A percentile compares a stretch with the other conserved stretches of the same genome.
Evolutionary conservation across 2,113 vertebrate species (phyloP).

Genomic region (Callaeas wilsoni): DNA sequence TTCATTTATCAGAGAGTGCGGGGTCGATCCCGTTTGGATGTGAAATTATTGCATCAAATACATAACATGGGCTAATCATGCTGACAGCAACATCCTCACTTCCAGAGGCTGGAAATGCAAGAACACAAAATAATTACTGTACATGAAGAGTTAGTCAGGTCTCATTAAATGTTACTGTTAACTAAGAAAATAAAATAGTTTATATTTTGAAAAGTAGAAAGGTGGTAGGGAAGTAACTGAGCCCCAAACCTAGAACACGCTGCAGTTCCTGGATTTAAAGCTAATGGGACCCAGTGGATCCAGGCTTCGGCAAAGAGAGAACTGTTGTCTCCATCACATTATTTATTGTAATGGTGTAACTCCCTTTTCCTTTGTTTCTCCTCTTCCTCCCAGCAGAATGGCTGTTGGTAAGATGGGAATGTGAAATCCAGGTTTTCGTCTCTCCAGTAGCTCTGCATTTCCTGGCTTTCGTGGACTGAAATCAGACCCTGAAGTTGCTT

Average conservation of each 20-base stretch:
- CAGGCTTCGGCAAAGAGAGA: not conserved
- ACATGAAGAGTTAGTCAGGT: not conserved
- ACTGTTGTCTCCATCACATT: not conserved
- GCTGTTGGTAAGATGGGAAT: constrained; percentile 18
- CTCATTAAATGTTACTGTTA: not conserved
- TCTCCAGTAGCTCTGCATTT: constrained; percentile 53
- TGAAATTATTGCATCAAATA: not conserved
- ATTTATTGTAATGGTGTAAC: not conserved
- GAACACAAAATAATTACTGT: not conserved
- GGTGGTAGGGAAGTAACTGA: not conserved
- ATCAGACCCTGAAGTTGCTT: constrained; percentile 47
- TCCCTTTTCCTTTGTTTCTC: constrained; percentile 15
- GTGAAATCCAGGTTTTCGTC: constrained; percentile 43
- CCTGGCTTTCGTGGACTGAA: constrained; percentile 56
- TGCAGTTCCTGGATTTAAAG: constrained; percentile 6
- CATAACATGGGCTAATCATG: not conserved
- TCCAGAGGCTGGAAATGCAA: not conserved
- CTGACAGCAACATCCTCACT: not conserved
- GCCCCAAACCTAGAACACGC: not conserved
- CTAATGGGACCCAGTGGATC: not conserved
- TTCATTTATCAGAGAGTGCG: not conserved
- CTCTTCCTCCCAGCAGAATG: not conserved
- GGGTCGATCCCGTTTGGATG: not conserved
- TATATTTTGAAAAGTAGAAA: not conserved
- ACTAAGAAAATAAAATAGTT: not conserved